phyloP scores from a whole-genome alignment of 2,888 invertebrate species.

The Ganaspis brasiliensis region DNA sequence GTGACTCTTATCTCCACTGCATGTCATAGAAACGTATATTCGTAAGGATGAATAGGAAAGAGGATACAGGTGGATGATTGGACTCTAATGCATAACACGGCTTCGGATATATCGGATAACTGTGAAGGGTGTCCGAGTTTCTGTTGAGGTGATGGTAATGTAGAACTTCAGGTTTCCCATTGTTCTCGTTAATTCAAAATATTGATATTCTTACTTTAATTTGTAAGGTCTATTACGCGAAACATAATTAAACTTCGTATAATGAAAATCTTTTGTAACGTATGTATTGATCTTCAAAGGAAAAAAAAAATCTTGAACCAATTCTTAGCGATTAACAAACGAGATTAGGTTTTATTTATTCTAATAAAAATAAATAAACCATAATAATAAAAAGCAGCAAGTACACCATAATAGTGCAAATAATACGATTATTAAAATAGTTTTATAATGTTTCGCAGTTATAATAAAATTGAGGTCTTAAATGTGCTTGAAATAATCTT shows the following conservation, averaged over 20 bases:
- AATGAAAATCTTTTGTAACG: too few species aligned
- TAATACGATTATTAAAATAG: too few species aligned
- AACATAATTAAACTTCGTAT: constrained; percentile 36
- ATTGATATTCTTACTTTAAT: constrained; percentile 25
- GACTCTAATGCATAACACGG: constrained; percentile 55
- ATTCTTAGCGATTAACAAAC: too few species aligned
- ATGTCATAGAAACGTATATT: too few species aligned
- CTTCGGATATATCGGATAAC: constrained; percentile 60
- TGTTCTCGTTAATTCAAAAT: constrained; percentile 26
- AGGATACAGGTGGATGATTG: constrained; percentile 52
- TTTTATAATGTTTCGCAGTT: neutral
- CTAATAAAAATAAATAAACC: too few species aligned
- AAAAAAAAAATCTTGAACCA: too few species aligned
- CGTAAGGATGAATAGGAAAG: constrained; percentile 40
- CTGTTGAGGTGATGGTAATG: constrained; percentile 49
- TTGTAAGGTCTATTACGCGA: constrained; percentile 6
- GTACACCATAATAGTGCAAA: too few species aligned
- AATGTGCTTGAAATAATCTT: constrained; percentile 15
- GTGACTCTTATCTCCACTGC: neutral
- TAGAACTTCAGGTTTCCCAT: constrained; percentile 51
- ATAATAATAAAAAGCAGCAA: too few species aligned
- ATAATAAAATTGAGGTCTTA: neutral
- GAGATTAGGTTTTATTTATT: too few species aligned
- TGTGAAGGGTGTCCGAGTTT: constrained; percentile 50
- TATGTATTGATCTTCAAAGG: too few species aligned